A percentile compares a stretch with the other conserved stretches of the same genome.
phyloP scores from a whole-genome alignment of 2,888 invertebrate species.

The Drosophila kanekoi region DNA sequence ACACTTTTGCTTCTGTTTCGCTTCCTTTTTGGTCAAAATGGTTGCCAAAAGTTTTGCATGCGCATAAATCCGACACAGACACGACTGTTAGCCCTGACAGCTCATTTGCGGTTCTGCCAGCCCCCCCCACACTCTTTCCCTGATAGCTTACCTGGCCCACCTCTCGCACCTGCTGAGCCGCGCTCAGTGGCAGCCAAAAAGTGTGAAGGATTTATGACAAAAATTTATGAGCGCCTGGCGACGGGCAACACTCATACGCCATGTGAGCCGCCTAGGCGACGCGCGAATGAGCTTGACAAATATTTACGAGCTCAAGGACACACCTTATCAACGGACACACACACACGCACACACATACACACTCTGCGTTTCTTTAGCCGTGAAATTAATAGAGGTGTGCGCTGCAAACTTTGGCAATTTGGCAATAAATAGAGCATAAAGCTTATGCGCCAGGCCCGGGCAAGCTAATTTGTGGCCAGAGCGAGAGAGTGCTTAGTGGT shows the following conservation, averaged over 20 bases:
- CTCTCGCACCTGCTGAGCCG: constrained; percentile 23
- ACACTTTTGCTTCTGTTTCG: constrained; percentile 8
- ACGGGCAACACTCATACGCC: constrained; percentile 59
- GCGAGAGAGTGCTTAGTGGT: constrained; percentile 26
- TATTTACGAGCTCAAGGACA: constrained; percentile 60
- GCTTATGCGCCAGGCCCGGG: constrained; percentile 38
- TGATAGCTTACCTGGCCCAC: neutral
- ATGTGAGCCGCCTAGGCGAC: constrained; percentile 24
- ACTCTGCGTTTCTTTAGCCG: constrained; percentile 1
- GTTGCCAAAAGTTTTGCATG: constrained; percentile 64
- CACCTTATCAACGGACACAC: constrained; percentile 42
- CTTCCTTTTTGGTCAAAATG: constrained; percentile 24
- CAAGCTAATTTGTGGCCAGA: constrained; percentile 43
- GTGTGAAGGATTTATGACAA: constrained; percentile 63
- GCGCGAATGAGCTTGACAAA: constrained; percentile 62
- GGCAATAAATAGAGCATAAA: constrained; percentile 56
- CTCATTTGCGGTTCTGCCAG: constrained; percentile 61
- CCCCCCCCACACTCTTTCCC: no score
- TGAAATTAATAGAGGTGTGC: constrained; percentile 45
- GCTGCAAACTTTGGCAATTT: constrained; percentile 53
- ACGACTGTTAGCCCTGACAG: constrained; percentile 52
- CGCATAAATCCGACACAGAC: constrained; percentile 58
- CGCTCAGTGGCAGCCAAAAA: constrained; percentile 26
- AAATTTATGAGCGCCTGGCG: constrained; percentile 54
- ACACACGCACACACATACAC: constrained; percentile 6